Evolutionary conservation across 2,888 invertebrate species (phyloP).

Genomic region (Plagodis pulveraria): DNA sequence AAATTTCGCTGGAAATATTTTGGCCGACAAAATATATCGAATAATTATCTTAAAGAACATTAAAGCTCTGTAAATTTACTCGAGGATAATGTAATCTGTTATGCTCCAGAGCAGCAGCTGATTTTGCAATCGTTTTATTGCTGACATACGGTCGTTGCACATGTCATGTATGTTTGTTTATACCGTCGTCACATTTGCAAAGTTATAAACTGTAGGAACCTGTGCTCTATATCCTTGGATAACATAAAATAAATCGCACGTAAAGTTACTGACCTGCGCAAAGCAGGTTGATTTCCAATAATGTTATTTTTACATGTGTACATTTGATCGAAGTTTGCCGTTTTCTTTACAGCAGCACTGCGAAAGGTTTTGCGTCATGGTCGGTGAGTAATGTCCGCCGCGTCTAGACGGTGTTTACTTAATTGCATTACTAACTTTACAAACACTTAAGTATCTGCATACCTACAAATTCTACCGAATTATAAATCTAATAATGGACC

Average conservation of each 20-base stretch:
- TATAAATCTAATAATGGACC: background rate
- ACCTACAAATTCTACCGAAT: conserved; percentile 7
- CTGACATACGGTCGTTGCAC: conserved; percentile 26
- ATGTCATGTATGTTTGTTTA: conserved; percentile 40
- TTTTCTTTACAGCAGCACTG: conserved; percentile 41
- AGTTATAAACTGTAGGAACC: conserved; percentile 16
- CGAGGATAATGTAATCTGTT: conserved; percentile 28
- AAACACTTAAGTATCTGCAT: conserved; percentile 11
- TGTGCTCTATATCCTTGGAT: conserved; percentile 17
- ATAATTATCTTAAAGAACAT: conserved; percentile 11
- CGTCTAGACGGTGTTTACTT: conserved; percentile 37
- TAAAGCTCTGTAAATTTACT: conserved; percentile 29
- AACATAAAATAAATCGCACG: conserved; percentile 25
- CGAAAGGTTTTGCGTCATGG: conserved; percentile 41
- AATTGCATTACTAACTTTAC: conserved; percentile 25
- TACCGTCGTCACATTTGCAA: conserved; percentile 36
- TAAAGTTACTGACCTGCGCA: conserved; percentile 46
- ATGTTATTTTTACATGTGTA: conserved; percentile 37
- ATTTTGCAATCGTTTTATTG: conserved; percentile 41
- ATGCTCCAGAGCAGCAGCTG: conserved; percentile 26
- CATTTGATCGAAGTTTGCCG: conserved; percentile 3
- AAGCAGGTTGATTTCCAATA: conserved; percentile 42
- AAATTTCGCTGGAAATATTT: no score
- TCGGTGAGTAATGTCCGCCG: conserved; percentile 40
- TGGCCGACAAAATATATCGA: no score